Evolutionary conservation across 2,888 invertebrate species (phyloP), one percentile per base, ranked within the genome.

Genomic region (Dendrolimus houi): DNA sequence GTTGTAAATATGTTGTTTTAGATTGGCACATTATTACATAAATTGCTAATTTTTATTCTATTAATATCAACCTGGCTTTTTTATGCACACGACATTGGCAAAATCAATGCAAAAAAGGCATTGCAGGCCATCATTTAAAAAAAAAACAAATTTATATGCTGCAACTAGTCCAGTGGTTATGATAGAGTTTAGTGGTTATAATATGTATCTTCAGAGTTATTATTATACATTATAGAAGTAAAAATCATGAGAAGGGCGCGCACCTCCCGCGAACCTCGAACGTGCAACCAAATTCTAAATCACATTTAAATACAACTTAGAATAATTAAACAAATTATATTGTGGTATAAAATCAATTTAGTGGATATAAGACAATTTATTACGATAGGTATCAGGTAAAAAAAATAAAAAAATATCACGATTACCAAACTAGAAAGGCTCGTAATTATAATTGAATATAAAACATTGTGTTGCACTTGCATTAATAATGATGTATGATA

Each of bases 211-310:
- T 29, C 29, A 29, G 29, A 6, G 29, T 29, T 29, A 29, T 29
- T 29, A 6, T 29, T 29, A 29, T 29, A 29, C 0, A 29, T 29
- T 29, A 3, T 29, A 29, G 29, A 3, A 29, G 6, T 29, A 29
- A 29, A 29, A 29, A 29, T 29, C 3, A 29, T 29, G 29, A 29
- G 29, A 6, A 29, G 29, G 6, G 62, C 67, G 61, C 69, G 69
- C 66, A 60, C 75, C 69, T 81, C 76, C 79, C 68, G 77, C 62
- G 71, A 69, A 75, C 79, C 76, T 77, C 68, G 64, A 64, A 59
- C 72, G 79, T 70, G 83, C 81, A 88, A 87, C 87, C 84, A 89
- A 87, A 89, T 88, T 88, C 88, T 88, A 88, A 88, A 88, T 87
- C 83, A 85, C 85, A 76, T 79, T 81, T 76, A 81, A 81, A 78